Evolutionary conservation across 2,113 vertebrate genomes (phyloP).

Genomic region (Neogobius melanostomus): DNA sequence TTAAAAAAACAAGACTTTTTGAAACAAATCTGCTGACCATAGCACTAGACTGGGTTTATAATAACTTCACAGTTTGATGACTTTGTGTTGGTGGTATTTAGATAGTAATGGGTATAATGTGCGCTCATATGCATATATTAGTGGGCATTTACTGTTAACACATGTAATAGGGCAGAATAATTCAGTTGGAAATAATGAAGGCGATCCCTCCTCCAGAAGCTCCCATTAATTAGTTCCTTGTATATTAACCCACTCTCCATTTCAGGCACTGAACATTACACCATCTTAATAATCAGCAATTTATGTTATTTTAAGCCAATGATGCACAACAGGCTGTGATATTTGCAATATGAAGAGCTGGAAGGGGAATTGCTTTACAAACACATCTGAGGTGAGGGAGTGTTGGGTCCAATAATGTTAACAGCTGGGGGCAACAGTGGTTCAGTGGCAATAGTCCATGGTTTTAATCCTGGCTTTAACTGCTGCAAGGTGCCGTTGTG

Average conservation of each 20-base stretch:
- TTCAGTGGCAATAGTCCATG: too few relatives aligned
- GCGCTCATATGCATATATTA: slow-evolving; percentile 2
- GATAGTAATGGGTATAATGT: neutral
- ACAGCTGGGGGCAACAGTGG: too few relatives aligned
- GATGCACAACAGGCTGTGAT: neutral
- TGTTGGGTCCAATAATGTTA: too few relatives aligned
- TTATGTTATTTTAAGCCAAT: slow-evolving; percentile 10
- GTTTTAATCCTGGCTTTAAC: too few relatives aligned
- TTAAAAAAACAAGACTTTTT: slow-evolving; percentile 22
- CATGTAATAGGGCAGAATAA: neutral
- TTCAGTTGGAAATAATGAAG: slow-evolving; percentile 20
- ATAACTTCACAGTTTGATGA: neutral
- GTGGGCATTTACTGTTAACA: neutral
- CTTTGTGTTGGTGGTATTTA: slow-evolving; percentile 3
- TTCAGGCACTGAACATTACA: neutral
- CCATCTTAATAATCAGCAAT: slow-evolving; percentile 17
- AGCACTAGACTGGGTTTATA: slow-evolving; percentile 3
- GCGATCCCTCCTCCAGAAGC: slow-evolving; percentile 9
- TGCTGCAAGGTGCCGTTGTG: too few relatives aligned
- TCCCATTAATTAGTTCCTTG: slow-evolving; percentile 13
- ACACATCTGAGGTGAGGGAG: too few relatives aligned
- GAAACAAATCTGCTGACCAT: neutral
- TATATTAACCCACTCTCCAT: slow-evolving; percentile 6
- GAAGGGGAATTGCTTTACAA: too few relatives aligned
- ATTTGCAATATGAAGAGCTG: too few relatives aligned